These are phyloP conservation scores for Panopea generosa DNA, from an alignment of 2,888 invertebrate species.

Conservation along the genomic window DNA sequence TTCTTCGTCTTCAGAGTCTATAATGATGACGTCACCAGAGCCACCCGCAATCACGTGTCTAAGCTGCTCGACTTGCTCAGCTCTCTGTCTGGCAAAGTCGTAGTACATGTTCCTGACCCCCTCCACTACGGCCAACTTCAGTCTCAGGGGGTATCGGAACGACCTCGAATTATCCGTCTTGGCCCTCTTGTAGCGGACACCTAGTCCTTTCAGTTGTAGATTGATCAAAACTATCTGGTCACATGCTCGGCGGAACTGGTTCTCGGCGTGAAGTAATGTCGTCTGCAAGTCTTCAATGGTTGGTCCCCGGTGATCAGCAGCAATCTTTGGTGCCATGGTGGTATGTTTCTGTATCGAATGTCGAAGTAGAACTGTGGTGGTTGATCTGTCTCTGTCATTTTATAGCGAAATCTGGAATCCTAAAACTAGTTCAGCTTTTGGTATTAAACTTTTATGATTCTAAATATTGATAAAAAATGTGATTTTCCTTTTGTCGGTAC, in stretches of 20 bases:
- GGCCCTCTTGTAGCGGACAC: conserved; percentile 71
- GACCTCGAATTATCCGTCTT: conserved; percentile 64
- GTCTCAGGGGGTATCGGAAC: conserved; percentile 75
- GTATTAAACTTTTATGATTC: no score
- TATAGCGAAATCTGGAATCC: neutral
- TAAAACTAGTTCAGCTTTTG: neutral
- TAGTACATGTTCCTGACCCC: conserved; percentile 67
- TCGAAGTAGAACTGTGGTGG: conserved; percentile 5
- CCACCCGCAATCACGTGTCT: conserved; percentile 12
- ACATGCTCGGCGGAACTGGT: conserved; percentile 64
- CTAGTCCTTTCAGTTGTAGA: conserved; percentile 61
- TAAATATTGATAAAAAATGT: no score
- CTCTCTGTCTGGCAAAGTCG: conserved; percentile 61
- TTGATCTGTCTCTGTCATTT: neutral
- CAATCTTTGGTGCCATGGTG: conserved; percentile 14
- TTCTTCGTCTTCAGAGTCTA: no score
- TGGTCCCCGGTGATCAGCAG: neutral
- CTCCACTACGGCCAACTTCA: conserved; percentile 72
- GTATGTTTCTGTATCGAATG: neutral
- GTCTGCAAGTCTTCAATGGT: conserved; percentile 17
- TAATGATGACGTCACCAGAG: neutral
- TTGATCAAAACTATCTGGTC: conserved; percentile 75
- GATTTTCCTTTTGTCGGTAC: no score
- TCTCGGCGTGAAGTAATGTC: conserved; percentile 27
- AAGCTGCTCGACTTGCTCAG: conserved; percentile 31